Conservation (phyloP, 1,140 invertebrate genomes). For the Schlechtendalia chinensis region DNA sequence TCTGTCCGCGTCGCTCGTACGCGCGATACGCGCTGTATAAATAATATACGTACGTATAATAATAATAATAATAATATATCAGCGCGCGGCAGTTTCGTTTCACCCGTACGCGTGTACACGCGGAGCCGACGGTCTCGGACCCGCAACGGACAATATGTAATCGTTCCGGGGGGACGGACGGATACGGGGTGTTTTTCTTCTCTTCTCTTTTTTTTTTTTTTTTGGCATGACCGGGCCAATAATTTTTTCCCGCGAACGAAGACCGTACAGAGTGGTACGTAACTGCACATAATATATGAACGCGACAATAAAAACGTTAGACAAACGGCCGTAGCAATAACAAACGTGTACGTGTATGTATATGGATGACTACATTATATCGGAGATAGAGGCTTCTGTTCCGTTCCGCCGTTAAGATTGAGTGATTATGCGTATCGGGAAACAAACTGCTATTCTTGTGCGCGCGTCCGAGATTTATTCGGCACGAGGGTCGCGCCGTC, state of each 20-base stretch:
- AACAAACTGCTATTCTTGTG: no score
- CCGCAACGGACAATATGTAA: not conserved
- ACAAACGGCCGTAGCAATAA: constrained; percentile 18
- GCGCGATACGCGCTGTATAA: no score
- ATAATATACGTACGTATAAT: no score
- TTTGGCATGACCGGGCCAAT: constrained; percentile 26
- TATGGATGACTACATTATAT: no score
- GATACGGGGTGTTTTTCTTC: no score
- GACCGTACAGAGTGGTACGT: not conserved
- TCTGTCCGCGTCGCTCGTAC: not conserved
- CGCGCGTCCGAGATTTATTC: no score
- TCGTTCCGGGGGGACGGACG: constrained; percentile 35
- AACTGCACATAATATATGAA: not conserved
- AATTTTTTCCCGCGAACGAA: not conserved
- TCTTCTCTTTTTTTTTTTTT: no score
- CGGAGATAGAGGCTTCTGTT: not conserved
- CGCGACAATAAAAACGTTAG: constrained; percentile 28
- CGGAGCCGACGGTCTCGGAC: not conserved
- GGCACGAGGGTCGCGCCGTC: no score
- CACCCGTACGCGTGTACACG: no score
- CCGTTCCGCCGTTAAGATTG: constrained; percentile 35
- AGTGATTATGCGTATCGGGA: constrained; percentile 27
- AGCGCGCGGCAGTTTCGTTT: not conserved
- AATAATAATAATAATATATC: no score
- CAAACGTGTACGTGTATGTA: no score